phyloP scores from a whole-genome alignment of 2,113 vertebrate genomes.

The Forbesichthys papilliferus region DNA sequence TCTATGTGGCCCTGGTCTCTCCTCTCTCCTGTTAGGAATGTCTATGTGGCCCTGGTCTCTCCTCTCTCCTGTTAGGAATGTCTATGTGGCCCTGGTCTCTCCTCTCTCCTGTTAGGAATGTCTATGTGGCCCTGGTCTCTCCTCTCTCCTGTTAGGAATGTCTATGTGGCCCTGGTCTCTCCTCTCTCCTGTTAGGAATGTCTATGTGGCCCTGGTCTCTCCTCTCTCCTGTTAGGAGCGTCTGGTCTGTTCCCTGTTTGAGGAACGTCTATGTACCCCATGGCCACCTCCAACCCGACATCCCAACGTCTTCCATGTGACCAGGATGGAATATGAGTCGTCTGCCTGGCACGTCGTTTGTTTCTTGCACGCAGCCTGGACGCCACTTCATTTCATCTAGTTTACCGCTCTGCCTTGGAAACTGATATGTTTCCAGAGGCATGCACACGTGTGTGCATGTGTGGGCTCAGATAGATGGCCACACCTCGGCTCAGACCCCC shows the following conservation, averaged over 20 bases:
- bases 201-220: too few relatives aligned
- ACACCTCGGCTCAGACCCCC: conserved; percentile 23
- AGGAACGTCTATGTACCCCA: conserved; percentile 20
- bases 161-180: conserved; percentile 51
- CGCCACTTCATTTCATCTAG: conserved; percentile 69
- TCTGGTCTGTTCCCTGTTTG: conserved; percentile 5
- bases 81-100: conserved; percentile 63
- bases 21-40: conserved; percentile 57
- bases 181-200: conserved; percentile 49
- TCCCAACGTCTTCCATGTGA: conserved; percentile 52
- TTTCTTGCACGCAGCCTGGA: conserved; percentile 71
- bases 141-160: conserved; percentile 53
- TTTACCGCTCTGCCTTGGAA: conserved; percentile 50
- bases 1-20: conserved; percentile 48
- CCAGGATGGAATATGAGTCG: conserved; percentile 63
- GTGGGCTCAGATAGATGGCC: conserved; percentile 5
- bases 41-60: conserved; percentile 26
- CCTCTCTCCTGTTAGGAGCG: too few relatives aligned
- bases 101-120: conserved; percentile 1
- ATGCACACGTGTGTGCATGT: not conserved
- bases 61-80: not conserved
- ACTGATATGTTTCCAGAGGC: conserved; percentile 32
- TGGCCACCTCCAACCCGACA: conserved; percentile 40
- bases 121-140: conserved; percentile 53
- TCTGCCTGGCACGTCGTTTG: conserved; percentile 61